These are phyloP conservation scores for Trachythela sp. DNA, from an alignment of 64 coral and sea anemone genomes.

Conservation along the genomic window DNA sequence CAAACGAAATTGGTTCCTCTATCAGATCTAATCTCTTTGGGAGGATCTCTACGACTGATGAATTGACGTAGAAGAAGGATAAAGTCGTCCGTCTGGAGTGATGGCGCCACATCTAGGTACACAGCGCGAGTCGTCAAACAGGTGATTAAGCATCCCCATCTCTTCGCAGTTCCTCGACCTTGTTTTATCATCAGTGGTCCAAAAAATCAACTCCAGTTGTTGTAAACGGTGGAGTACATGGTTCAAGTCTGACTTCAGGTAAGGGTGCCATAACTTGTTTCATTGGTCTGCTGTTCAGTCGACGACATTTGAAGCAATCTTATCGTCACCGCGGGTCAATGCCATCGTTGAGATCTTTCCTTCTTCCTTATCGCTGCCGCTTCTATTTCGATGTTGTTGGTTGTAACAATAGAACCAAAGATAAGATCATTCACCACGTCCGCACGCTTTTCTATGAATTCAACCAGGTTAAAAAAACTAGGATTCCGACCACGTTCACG, in stretches of 20 bases:
- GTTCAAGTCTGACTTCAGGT: slow-evolving; percentile 43
- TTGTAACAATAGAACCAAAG: background rate
- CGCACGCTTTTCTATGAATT: background rate
- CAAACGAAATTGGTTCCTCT: slow-evolving; percentile 79
- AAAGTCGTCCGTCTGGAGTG: slow-evolving; percentile 49
- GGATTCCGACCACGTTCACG: background rate
- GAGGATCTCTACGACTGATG: slow-evolving; percentile 52
- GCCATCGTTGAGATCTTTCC: background rate
- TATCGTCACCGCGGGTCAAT: too few relatives aligned
- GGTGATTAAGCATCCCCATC: slow-evolving; percentile 68
- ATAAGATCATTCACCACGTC: slow-evolving; percentile 2
- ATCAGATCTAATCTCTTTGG: slow-evolving; percentile 70
- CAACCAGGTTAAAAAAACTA: background rate
- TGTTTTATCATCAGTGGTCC: slow-evolving; percentile 55
- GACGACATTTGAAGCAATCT: slow-evolving; percentile 63
- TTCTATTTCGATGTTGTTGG: too few relatives aligned
- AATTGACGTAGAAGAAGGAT: slow-evolving; percentile 52
- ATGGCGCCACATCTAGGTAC: slow-evolving; percentile 51
- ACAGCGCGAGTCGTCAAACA: slow-evolving; percentile 59
- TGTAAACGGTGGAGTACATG: slow-evolving; percentile 70
- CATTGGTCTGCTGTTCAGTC: slow-evolving; percentile 57
- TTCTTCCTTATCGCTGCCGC: background rate
- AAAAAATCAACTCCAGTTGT: slow-evolving; percentile 56
- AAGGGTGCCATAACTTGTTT: slow-evolving; percentile 69
- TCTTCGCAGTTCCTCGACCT: slow-evolving; percentile 50